Evolutionary conservation across 2,888 invertebrate genomes (phyloP), one percentile per base, ranked within the genome.

Genomic region (Tuberolachnus salignus): DNA sequence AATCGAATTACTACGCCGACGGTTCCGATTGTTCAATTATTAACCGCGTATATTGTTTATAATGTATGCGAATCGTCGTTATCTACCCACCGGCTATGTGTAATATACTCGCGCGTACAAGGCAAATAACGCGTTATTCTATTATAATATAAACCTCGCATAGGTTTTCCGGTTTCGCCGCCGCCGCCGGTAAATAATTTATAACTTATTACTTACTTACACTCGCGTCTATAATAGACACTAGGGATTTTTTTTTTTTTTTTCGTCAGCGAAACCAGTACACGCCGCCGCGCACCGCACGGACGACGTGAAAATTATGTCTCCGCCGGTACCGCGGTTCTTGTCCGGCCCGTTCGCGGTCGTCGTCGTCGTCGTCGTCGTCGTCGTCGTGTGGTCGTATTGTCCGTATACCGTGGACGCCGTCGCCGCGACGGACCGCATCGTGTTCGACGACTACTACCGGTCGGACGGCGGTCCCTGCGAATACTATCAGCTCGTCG

Each of bases 401-500:
- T 1, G 9, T 2, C 8, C n/a, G 21, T 19, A 26, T 4, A 23
- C 72, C 16, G 14, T 44, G n/a, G 46, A 16, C 19, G 10, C 10
- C n/a, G 26, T 13, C 21, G 21, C 19, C n/a, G 42, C 34, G 3
- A 9, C 26, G 2, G 14, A 26, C 42, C 42, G 6, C 4, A 11
- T 34, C 21, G 72, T 21, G 4, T 53, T 23, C 11, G 49, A 49
- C 59, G 57, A 67, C 51, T 49, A 59, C n/a, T 72, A 73, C 42
- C 78, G 78, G 42, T 61, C 34, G 34, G 67, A 78, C 34, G 51
- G 59, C 16, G 44, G 63, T 1, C 13, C n/a, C 0, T 78, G 78
- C 42, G 69, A 69, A 1, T 78, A 26, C 4, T 78, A 67, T 13
- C 78, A 78, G 34, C 19, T 73, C 14, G 6, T 81, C 67, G 80